These are phyloP conservation scores for Vultur gryphus DNA, from an alignment of 2,797 vertebrate genomes.

Conservation along the genomic window DNA sequence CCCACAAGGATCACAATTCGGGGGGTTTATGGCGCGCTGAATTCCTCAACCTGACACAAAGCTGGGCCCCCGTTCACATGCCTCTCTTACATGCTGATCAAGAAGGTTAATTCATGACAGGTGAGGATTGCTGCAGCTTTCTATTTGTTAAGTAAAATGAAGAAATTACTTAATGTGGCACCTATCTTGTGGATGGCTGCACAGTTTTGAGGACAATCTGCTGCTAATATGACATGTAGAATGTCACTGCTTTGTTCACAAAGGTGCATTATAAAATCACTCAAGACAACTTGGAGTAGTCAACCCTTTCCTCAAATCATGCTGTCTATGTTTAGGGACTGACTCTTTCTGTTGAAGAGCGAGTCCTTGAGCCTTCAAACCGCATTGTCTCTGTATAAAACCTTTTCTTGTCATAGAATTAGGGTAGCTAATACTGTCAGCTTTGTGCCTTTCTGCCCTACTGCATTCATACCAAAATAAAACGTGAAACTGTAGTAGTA, in stretches of 20 bases:
- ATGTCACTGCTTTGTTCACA: not conserved
- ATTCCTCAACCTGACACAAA: constrained; percentile 4
- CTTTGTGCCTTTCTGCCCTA: not conserved
- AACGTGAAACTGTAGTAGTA: not conserved
- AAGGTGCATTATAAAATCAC: not conserved
- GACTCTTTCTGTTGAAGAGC: not conserved
- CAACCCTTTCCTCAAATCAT: not conserved
- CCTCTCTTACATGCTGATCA: not conserved
- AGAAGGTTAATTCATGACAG: constrained; percentile 12
- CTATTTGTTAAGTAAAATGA: not conserved
- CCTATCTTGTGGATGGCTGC: not conserved
- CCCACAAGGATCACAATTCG: not conserved
- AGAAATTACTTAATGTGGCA: not conserved
- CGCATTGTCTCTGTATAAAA: not conserved
- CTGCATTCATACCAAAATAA: not conserved
- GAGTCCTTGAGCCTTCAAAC: not conserved
- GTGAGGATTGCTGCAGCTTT: not conserved
- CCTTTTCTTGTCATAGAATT: not conserved
- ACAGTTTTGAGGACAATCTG: not conserved
- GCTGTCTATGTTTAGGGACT: not conserved
- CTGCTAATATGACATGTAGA: not conserved
- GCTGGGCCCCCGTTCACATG: not conserved
- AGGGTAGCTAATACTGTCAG: not conserved
- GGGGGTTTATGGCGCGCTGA: not conserved
- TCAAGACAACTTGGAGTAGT: not conserved